phyloP scores from a whole-genome alignment of 2,113 vertebrate species.

The Engystomops pustulosus region DNA sequence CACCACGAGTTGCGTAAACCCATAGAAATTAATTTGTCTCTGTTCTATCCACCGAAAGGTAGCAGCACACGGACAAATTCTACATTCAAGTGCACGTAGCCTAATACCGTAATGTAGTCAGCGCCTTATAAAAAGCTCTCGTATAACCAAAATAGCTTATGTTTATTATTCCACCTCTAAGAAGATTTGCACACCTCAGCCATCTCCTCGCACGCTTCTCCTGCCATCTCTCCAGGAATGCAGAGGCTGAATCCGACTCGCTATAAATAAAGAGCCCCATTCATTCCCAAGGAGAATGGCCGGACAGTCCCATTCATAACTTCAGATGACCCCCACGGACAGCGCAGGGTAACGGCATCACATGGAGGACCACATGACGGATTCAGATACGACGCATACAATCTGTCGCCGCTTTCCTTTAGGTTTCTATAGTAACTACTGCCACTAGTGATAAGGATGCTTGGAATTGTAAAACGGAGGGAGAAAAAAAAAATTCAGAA shows the following conservation, averaged over 20 bases:
- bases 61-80: too few relatives aligned
- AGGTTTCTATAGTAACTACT: conserved; percentile 20
- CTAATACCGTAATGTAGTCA: too few relatives aligned
- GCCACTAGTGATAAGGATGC: neutral
- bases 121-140: neutral
- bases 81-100: too few relatives aligned
- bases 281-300: conserved; percentile 16
- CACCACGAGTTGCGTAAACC: too few relatives aligned
- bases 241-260: neutral
- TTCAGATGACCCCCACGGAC: conserved; percentile 9
- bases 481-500: too few relatives aligned
- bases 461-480: neutral
- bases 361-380: neutral
- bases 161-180: conserved; percentile 16
- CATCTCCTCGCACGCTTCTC: neutral
- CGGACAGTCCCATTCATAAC: neutral
- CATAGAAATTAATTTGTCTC: too few relatives aligned
- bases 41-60: too few relatives aligned
- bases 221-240: neutral
- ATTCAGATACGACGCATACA: neutral
- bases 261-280: conserved; percentile 38
- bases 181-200: conserved; percentile 5
- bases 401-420: neutral
- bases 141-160: neutral
- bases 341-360: neutral